Percentiles rank a stretch among this genome's conserved stretches.
These are phyloP conservation scores for Temnothorax longispinosus DNA, from an alignment of 1,140 invertebrate genomes.

Conservation along the genomic window DNA sequence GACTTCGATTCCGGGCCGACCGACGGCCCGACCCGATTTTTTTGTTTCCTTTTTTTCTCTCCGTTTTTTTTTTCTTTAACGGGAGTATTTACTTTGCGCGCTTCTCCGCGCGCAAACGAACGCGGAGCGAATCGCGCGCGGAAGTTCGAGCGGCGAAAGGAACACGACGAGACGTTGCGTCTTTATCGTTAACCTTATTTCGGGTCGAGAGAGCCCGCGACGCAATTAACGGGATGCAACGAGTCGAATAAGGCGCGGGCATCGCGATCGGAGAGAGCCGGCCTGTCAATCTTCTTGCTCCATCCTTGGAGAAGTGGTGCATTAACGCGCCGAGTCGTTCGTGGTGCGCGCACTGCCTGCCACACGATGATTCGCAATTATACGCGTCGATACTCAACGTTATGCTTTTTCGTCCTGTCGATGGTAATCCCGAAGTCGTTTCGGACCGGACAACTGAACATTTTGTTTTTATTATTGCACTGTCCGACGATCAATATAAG, in stretches of 20 bases:
- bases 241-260: constrained; percentile 51
- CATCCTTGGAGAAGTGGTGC: constrained; percentile 49
- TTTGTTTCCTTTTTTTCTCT: too few relatives aligned
- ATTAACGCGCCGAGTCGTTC: constrained; percentile 39
- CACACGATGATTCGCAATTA: constrained; percentile 49
- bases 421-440: constrained; percentile 3
- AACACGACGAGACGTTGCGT: constrained; percentile 5
- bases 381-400: constrained; percentile 15
- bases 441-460: background rate
- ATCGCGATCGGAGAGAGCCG: constrained; percentile 44
- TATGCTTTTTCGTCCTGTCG: constrained; percentile 27
- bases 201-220: constrained; percentile 38
- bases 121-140: constrained; percentile 10
- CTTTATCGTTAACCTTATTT: constrained; percentile 61
- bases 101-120: background rate
- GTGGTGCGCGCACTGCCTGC: background rate
- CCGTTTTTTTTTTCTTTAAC: background rate
- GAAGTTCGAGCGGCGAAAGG: constrained; percentile 18
- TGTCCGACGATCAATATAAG: background rate
- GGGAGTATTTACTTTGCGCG: constrained; percentile 27
- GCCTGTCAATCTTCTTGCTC: constrained; percentile 48
- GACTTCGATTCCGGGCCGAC: constrained; percentile 13
- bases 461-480: constrained; percentile 12
- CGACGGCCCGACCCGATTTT: constrained; percentile 25
- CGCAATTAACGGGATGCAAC: constrained; percentile 58